A percentile compares a stretch with the other conserved stretches of the same genome.
Evolutionary conservation across 2,888 invertebrate species (phyloP).

Genomic region (Caenorhabditis sp.): DNA sequence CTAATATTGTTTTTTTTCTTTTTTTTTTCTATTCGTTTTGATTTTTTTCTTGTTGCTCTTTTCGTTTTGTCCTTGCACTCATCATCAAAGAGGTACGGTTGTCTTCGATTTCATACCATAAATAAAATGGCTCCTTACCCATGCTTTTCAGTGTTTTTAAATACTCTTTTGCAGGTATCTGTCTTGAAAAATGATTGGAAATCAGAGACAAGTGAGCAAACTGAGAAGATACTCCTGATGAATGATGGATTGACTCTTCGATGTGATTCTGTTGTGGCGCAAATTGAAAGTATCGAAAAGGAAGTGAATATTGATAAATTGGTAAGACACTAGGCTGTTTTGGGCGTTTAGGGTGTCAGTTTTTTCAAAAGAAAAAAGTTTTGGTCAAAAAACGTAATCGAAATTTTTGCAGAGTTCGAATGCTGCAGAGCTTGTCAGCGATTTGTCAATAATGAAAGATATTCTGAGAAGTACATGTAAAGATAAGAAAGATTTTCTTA

Average conservation of each 20-base stretch:
- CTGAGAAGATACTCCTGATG: conserved; percentile 17
- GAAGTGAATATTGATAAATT: conserved; percentile 1
- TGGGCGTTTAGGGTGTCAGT: too few species aligned
- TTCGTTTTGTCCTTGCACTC: too few species aligned
- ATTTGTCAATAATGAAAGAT: conserved; percentile 9
- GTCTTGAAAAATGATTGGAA: conserved; percentile 2
- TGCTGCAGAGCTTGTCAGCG: conserved; percentile 1
- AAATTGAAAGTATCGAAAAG: conserved; percentile 17
- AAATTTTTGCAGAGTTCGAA: conserved; percentile 1
- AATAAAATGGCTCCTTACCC: too few species aligned
- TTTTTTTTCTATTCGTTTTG: too few species aligned
- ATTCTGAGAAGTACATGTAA: conserved; percentile 4
- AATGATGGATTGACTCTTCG: conserved; percentile 19
- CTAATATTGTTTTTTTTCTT: too few species aligned
- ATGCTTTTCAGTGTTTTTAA: too few species aligned
- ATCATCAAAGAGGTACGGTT: too few species aligned
- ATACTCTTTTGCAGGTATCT: neutral
- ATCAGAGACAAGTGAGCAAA: conserved; percentile 3
- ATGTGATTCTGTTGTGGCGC: conserved; percentile 17
- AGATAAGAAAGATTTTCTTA: conserved; percentile 1
- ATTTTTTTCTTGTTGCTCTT: too few species aligned
- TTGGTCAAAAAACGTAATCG: too few species aligned
- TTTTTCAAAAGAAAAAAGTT: too few species aligned
- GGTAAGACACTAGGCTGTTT: too few species aligned
- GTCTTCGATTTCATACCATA: too few species aligned